These are phyloP conservation scores for Solea solea DNA, from an alignment of 2,113 vertebrate species.

Conservation along the genomic window DNA sequence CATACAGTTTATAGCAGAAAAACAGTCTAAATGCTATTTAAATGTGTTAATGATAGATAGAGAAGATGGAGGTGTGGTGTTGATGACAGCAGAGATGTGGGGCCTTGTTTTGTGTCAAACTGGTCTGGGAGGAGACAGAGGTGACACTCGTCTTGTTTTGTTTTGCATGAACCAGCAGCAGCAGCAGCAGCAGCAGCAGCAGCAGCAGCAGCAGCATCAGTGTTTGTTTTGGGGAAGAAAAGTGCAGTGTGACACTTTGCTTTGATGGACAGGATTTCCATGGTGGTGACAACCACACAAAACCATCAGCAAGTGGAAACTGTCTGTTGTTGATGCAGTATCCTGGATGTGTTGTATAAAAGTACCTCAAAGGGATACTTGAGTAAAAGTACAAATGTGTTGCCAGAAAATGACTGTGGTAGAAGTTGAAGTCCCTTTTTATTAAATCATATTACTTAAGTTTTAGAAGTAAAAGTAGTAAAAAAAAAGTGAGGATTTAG, in stretches of 20 bases:
- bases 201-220: constrained; percentile 51
- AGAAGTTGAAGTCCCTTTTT: no score
- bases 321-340: background rate
- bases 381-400: no score
- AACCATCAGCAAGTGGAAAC: constrained; percentile 12
- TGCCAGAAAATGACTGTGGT: no score
- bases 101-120: constrained; percentile 59
- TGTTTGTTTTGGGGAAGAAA: constrained; percentile 50
- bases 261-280: constrained; percentile 28
- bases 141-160: background rate
- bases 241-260: constrained; percentile 41
- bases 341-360: no score
- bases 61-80: no score
- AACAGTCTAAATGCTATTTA: no score
- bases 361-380: no score
- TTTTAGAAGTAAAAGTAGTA: no score
- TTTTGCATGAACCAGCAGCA: constrained; percentile 38
- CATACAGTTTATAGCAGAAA: no score
- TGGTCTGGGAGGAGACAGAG: constrained; percentile 53
- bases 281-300: constrained; percentile 32
- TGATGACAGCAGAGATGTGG: constrained; percentile 49
- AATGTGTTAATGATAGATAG: no score
- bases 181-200: constrained; percentile 47
- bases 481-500: no score
- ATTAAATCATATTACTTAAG: no score